These are phyloP conservation scores for Huso huso DNA, from an alignment of 2,797 vertebrate genomes.

Conservation along the genomic window DNA sequence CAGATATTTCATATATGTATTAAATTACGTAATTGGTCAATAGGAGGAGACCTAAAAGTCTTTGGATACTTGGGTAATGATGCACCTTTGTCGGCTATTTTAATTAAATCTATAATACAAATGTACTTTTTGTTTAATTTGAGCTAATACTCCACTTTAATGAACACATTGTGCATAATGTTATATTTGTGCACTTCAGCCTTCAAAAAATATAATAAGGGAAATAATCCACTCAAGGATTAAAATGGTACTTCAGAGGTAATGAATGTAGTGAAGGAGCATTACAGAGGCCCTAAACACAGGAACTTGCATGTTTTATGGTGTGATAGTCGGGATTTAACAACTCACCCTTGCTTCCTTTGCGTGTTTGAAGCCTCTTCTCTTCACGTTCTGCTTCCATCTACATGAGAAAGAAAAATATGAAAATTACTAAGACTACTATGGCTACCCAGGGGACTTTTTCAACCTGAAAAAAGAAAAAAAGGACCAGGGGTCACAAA, in stretches of 20 bases:
- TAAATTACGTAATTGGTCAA: slow-evolving; percentile 43
- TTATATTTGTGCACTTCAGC: slow-evolving; percentile 57
- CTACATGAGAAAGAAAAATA: slow-evolving; percentile 56
- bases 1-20: slow-evolving; percentile 46
- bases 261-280: slow-evolving; percentile 10
- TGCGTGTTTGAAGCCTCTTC: slow-evolving; percentile 67
- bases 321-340: slow-evolving; percentile 28
- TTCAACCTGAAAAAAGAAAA: no score
- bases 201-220: slow-evolving; percentile 51
- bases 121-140: slow-evolving; percentile 61
- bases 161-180: slow-evolving; percentile 68
- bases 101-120: slow-evolving; percentile 51
- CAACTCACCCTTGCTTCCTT: slow-evolving; percentile 76
- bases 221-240: slow-evolving; percentile 43
- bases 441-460: no score
- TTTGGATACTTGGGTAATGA: slow-evolving; percentile 55
- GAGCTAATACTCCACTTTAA: slow-evolving; percentile 56
- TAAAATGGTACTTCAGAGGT: slow-evolving; percentile 54
- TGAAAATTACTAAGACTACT: no score
- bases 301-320: slow-evolving; percentile 38
- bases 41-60: slow-evolving; percentile 42
- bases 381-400: slow-evolving; percentile 93
- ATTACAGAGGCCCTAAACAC: slow-evolving; percentile 17
- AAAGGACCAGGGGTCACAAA: no score
- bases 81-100: slow-evolving; percentile 53